These are phyloP conservation scores for Drosophila sp. DNA, from an alignment of 1,140 invertebrate species.

Conservation along the genomic window DNA sequence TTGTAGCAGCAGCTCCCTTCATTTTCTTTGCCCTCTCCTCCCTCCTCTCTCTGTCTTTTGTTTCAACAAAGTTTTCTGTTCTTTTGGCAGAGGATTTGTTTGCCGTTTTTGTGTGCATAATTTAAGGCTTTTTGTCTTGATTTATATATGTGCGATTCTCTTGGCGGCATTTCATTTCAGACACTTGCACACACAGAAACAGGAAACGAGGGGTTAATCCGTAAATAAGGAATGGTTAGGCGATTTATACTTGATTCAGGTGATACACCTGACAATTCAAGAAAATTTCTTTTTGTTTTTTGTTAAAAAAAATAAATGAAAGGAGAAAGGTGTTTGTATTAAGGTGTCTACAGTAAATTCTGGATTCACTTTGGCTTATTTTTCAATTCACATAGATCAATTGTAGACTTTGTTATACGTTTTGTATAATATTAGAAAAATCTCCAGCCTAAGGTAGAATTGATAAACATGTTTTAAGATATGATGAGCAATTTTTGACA, in stretches of 20 bases:
- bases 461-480: too few species aligned
- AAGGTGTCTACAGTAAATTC: too few species aligned
- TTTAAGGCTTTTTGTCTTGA: conserved; percentile 74
- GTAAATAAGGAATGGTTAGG: conserved; percentile 1
- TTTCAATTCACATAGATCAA: neutral
- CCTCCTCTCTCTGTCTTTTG: neutral
- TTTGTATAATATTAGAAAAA: neutral
- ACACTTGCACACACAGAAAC: neutral
- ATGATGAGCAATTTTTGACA: too few species aligned
- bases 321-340: too few species aligned
- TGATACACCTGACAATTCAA: conserved; percentile 2
- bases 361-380: too few species aligned
- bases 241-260: conserved; percentile 3
- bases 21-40: neutral
- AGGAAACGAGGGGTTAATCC: neutral
- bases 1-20: conserved; percentile 66
- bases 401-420: neutral
- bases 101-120: conserved; percentile 71
- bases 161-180: conserved; percentile 4
- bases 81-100: conserved; percentile 55
- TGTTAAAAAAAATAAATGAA: too few species aligned
- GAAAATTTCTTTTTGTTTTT: neutral
- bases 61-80: conserved; percentile 25
- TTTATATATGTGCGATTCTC: conserved; percentile 45
- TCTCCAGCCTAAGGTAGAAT: too few species aligned